Evolutionary conservation across 2,888 invertebrate genomes (phyloP), one percentile per base, ranked within the genome.

Genomic region (Amphipyra tragopoginis): DNA sequence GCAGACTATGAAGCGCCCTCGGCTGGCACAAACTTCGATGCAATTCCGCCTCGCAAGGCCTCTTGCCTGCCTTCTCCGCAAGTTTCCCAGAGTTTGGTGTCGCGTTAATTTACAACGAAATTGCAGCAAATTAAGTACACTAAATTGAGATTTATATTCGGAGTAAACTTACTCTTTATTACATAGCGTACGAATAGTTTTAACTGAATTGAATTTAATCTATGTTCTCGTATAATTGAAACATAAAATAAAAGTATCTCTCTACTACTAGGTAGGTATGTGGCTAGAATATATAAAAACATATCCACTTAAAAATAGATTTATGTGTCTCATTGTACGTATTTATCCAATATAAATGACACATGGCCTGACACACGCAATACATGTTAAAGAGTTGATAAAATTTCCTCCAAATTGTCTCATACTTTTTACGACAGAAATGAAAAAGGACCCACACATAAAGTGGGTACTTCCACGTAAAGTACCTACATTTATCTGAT

Each of bases 11-110:
- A 81, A 75, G 67, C 73, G 72, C 66, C 64, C 54, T 68, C 70
- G 66, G 57, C 60, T 63, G 69, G 65, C 71, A 72, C 75, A 69
- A 80, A 82, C 74, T 84, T 77, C 52, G 53, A 66, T 68, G 70
- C 73, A 77, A 78, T 84, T 80, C 65, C 64, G 68, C 73, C 74
- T 74, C 58, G 58, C 63, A 49, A 59, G 61, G 70, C 63, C 72
- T 65, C 61, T 73, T 71, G 60, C 54, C 62, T 51, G 75, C 62
- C 64, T 57, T 45, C 53, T 59, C 47, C 42, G 40, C 64, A 82
- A 74, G 70, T 78, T 66, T 60, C 34, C 51, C 43, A 53, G 36
- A 65, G 57, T 75, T 60, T 52, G 68, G 70, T 65, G 54, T 58
- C 66, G 62, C 58, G 60, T 51, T 80, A 64, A 74, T 79, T 77